Conservation (phyloP, 1,140 invertebrate species). For the Drosophila ercepeae region DNA sequence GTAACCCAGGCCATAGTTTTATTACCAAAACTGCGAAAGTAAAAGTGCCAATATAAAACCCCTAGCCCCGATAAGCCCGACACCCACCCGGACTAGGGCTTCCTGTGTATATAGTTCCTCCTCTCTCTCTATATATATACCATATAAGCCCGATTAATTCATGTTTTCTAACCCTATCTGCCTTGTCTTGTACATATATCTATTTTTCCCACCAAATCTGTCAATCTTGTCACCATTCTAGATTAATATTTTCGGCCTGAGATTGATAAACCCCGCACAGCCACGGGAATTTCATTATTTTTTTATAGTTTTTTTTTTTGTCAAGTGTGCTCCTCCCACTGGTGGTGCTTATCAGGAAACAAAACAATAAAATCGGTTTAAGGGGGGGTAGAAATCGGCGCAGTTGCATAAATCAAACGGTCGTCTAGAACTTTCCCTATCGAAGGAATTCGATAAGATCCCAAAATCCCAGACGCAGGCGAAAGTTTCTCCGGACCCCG, state of each 20-base stretch:
- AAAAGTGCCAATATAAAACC: constrained; percentile 51
- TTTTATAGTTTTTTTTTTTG: constrained; percentile 1
- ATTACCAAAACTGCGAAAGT: constrained; percentile 29
- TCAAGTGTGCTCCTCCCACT: not conserved
- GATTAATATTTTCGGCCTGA: constrained; percentile 24
- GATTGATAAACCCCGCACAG: constrained; percentile 20
- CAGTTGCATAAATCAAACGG: constrained; percentile 29
- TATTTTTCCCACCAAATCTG: not conserved
- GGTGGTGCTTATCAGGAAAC: constrained; percentile 12
- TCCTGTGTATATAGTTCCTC: no score
- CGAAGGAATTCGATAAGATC: constrained; percentile 29
- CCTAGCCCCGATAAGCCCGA: constrained; percentile 17
- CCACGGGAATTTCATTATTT: not conserved
- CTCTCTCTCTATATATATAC: no score
- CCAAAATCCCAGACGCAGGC: constrained; percentile 7
- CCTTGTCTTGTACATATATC: not conserved
- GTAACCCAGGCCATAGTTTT: constrained; percentile 24
- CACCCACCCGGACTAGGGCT: constrained; percentile 32
- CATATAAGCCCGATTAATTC: constrained; percentile 16
- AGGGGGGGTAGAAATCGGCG: constrained; percentile 3
- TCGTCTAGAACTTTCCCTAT: constrained; percentile 29
- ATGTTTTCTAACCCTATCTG: constrained; percentile 20
- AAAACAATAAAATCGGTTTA: not conserved
- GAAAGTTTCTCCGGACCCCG: constrained; percentile 18
- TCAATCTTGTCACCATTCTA: not conserved